Evolutionary conservation across 2,888 invertebrate species (phyloP).

Genomic region (Calameuta pallipes): DNA sequence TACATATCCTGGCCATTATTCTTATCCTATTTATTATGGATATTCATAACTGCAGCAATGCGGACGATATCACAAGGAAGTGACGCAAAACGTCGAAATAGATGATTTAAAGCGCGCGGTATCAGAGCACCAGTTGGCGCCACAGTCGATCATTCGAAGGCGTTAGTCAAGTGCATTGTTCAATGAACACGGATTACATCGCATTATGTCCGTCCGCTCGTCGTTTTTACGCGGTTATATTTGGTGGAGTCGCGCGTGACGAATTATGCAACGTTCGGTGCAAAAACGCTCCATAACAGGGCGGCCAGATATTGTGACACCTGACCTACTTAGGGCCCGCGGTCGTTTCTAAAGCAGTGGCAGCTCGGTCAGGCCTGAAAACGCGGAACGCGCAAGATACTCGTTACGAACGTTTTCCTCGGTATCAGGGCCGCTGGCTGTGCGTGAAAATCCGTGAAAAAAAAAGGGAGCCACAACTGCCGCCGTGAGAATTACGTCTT

Average conservation of each 20-base stretch:
- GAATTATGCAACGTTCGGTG: conserved; percentile 56
- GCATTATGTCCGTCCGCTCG: conserved; percentile 34
- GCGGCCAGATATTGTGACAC: conserved; percentile 51
- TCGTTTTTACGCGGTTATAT: conserved; percentile 50
- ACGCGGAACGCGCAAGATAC: conserved; percentile 27
- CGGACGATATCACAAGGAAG: background rate
- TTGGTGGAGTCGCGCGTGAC: conserved; percentile 54
- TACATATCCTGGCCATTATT: background rate
- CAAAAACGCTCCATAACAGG: conserved; percentile 50
- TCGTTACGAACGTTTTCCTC: conserved; percentile 26
- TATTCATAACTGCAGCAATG: background rate
- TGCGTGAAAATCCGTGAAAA: conserved; percentile 15
- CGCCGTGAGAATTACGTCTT: conserved; percentile 46
- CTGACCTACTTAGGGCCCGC: conserved; percentile 57
- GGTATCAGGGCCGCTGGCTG: conserved; percentile 17
- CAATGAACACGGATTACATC: conserved; percentile 53
- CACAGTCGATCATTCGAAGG: conserved; percentile 33
- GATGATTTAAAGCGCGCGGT: conserved; percentile 34
- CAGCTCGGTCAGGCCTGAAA: conserved; percentile 29
- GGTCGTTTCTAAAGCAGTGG: conserved; percentile 37
- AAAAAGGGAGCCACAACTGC: conserved; percentile 17
- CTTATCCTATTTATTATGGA: background rate
- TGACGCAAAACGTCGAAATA: background rate
- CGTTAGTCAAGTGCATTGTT: conserved; percentile 61
- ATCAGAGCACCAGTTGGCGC: conserved; percentile 23